Evolutionary conservation across 1,140 invertebrate species (phyloP).

Genomic region (Cydia pomonella): DNA sequence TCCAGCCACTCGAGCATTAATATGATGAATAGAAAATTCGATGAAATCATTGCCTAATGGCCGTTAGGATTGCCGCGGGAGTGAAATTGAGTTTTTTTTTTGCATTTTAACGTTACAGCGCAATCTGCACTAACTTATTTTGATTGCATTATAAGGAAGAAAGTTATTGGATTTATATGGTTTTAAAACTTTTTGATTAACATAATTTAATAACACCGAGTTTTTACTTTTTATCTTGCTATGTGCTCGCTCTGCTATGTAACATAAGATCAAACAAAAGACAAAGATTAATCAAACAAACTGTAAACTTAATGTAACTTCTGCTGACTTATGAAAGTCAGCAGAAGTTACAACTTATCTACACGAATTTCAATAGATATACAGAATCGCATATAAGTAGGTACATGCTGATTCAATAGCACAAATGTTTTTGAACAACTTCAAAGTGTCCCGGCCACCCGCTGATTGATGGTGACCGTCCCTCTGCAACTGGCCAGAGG

Average conservation of each 20-base stretch:
- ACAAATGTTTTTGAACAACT: conserved; percentile 8
- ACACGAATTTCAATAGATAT: neutral
- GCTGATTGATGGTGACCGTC: conserved; percentile 47
- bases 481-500: conserved; percentile 34
- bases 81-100: conserved; percentile 46
- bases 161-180: neutral
- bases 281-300: neutral
- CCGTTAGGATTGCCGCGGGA: conserved; percentile 65
- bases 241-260: neutral
- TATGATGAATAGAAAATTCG: conserved; percentile 78
- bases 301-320: no score
- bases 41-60: conserved; percentile 78
- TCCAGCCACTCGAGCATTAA: conserved; percentile 59
- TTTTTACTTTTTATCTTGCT: neutral
- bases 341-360: neutral
- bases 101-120: conserved; percentile 46
- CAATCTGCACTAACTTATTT: conserved; percentile 35
- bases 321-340: no score
- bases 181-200: neutral
- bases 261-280: neutral
- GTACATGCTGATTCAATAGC: neutral
- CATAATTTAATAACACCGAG: neutral
- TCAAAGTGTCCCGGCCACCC: conserved; percentile 16
- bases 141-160: conserved; percentile 19
- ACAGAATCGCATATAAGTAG: neutral